A percentile compares a stretch with the other conserved stretches of the same genome.
These are phyloP conservation scores for Amyelois transitella DNA, from an alignment of 1,140 invertebrate species.

Conservation along the genomic window DNA sequence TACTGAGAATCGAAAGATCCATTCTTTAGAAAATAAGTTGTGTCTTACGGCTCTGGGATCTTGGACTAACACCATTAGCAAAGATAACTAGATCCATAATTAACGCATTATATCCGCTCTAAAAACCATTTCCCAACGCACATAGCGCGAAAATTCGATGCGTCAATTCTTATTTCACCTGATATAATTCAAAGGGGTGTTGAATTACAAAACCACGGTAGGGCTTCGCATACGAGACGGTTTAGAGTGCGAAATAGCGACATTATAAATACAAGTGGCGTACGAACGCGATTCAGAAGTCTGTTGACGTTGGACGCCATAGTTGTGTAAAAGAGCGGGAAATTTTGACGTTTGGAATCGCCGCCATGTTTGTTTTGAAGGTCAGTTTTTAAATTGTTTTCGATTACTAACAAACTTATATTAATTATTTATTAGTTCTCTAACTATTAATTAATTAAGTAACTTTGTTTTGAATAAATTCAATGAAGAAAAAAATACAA, in stretches of 20 bases:
- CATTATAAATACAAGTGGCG: slow-evolving; percentile 62
- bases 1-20: no score
- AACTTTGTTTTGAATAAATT: no score
- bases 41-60: no score
- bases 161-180: not conserved
- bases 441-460: no score
- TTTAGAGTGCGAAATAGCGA: slow-evolving; percentile 18
- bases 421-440: no score
- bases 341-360: slow-evolving; percentile 51
- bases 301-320: slow-evolving; percentile 44
- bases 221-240: slow-evolving; percentile 52
- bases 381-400: slow-evolving; percentile 32
- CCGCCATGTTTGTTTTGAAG: slow-evolving; percentile 60
- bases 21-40: no score
- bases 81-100: not conserved
- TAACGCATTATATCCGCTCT: not conserved
- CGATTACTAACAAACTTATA: not conserved
- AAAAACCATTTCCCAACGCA: not conserved
- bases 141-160: not conserved
- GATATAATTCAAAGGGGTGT: slow-evolving; percentile 25
- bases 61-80: not conserved
- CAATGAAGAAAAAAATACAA: no score
- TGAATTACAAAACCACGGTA: slow-evolving; percentile 55
- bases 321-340: slow-evolving; percentile 47
- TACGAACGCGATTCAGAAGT: slow-evolving; percentile 28